These are phyloP conservation scores for Pantherophis alleghaniensis DNA, from an alignment of 2,797 vertebrate genomes.

Conservation along the genomic window DNA sequence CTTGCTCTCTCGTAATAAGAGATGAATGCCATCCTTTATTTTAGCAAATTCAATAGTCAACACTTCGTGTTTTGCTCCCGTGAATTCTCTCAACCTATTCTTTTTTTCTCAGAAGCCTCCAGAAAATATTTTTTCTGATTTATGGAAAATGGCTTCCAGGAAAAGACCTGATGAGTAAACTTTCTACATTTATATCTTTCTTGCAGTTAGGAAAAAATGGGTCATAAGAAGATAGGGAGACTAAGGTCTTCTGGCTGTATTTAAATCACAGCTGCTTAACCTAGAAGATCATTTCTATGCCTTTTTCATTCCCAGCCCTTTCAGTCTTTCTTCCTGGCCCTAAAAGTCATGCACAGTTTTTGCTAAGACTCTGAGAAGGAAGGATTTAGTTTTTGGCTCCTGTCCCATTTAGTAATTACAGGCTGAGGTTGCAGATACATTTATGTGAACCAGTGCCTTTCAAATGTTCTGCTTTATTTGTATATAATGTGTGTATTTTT, in stretches of 20 bases:
- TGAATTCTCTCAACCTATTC: not conserved
- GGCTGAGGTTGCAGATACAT: not conserved
- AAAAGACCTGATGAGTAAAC: not conserved
- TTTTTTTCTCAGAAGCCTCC: conserved; percentile 11
- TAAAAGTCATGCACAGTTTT: not conserved
- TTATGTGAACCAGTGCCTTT: not conserved
- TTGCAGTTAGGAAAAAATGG: not conserved
- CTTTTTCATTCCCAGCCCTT: not conserved
- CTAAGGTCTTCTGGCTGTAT: not conserved
- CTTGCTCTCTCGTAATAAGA: conserved; percentile 21
- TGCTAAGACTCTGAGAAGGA: not conserved
- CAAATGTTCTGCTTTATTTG: not conserved
- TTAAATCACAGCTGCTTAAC: not conserved
- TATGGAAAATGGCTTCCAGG: not conserved
- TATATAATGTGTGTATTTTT: not conserved
- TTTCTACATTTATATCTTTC: not conserved
- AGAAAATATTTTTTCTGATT: not conserved
- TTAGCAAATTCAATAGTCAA: not conserved
- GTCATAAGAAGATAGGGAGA: not conserved
- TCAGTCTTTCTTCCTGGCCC: not conserved
- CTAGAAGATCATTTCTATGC: not conserved
- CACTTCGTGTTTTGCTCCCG: conserved; percentile 18
- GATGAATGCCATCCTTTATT: not conserved
- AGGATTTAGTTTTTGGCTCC: not conserved
- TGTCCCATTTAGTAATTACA: not conserved